Evolutionary conservation across 2,888 invertebrate genomes (phyloP).

Genomic region (Erpobdella octoculata): DNA sequence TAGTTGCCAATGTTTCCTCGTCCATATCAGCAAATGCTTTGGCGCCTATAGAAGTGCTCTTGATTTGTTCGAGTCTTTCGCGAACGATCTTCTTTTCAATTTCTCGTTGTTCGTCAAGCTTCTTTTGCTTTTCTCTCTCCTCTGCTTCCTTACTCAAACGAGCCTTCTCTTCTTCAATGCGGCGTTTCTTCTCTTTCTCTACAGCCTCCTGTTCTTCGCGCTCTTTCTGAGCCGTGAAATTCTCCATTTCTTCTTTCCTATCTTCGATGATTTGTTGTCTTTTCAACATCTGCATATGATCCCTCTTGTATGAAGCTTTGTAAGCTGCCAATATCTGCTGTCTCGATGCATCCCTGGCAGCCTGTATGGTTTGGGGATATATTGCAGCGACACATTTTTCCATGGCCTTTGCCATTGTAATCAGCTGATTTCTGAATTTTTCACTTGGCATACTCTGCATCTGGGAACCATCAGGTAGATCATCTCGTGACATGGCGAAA

Average conservation of each 20-base stretch:
- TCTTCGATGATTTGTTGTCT: constrained; percentile 93
- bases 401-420: constrained; percentile 72
- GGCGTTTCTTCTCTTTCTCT: constrained; percentile 58
- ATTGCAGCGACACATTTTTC: constrained; percentile 57
- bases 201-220: constrained; percentile 65
- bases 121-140: constrained; percentile 77
- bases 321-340: constrained; percentile 50
- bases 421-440: constrained; percentile 77
- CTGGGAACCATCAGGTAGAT: constrained; percentile 86
- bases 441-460: constrained; percentile 65
- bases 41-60: constrained; percentile 82
- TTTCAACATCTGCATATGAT: constrained; percentile 80
- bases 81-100: constrained; percentile 68
- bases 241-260: constrained; percentile 85
- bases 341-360: constrained; percentile 53
- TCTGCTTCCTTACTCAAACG: constrained; percentile 78
- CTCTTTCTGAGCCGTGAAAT: constrained; percentile 47
- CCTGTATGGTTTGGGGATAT: constrained; percentile 31
- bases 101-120: constrained; percentile 76
- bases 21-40: constrained; percentile 61
- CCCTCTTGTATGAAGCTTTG: constrained; percentile 55
- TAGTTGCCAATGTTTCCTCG: constrained; percentile 63
- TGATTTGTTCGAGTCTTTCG: constrained; percentile 75
- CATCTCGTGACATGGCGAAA: constrained; percentile 82
- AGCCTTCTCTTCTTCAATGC: constrained; percentile 73